Base-by-base conservation (phyloP, 2,888 invertebrate genomes). In the Dicranocentrus wangi region DNA sequence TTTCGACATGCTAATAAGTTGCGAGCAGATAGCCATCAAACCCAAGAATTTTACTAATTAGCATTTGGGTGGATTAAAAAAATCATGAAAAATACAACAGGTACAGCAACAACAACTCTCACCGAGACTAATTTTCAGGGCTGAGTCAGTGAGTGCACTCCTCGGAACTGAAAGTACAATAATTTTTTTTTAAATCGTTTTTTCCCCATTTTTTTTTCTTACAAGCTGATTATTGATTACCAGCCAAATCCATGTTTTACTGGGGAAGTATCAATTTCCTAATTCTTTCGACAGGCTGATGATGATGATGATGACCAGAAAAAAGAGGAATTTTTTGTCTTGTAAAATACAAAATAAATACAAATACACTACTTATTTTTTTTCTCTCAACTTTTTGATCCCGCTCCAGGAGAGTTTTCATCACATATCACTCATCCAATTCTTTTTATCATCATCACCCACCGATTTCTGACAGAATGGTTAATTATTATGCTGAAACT, bases 201-300 rank as follows among this genome's bases (percentile, higher is more conserved):
- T n/a, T n/a, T n/a, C n/a, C n/a, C n/a, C n/a, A n/a, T 47, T 61
- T 5, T 28, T 61, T 7, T 63, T 63, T 51, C 39, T 53, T 17
- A 68, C 47, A 72, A 72, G 68, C 42, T 68, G 60, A 66, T 72
- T 80, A 73, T 68, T 80, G 73, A 73, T 80, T 68, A 80, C 60
- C 7, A 42, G 60, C 13, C 32, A 42, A 43, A 19, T 23, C 21
- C 68, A 80, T 80, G 80, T 80, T 80, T 69, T 75, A 69, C 73
- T 61, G 69, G 73, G 51, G 53, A 80, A 73, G 80, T 80, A 73
- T 80, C 73, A 75, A 80, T 80, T 80, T 80, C 63, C 63, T 69
- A 80, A 80, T 80, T 80, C 63, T 80, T 80, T 73, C 43, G 80
- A 80, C 80, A 80, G 68, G 19, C 25, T 28, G 61, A 69, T 80